Conservation (phyloP, 2,113 vertebrate species). For the Psittacula cyanocephala region DNA sequence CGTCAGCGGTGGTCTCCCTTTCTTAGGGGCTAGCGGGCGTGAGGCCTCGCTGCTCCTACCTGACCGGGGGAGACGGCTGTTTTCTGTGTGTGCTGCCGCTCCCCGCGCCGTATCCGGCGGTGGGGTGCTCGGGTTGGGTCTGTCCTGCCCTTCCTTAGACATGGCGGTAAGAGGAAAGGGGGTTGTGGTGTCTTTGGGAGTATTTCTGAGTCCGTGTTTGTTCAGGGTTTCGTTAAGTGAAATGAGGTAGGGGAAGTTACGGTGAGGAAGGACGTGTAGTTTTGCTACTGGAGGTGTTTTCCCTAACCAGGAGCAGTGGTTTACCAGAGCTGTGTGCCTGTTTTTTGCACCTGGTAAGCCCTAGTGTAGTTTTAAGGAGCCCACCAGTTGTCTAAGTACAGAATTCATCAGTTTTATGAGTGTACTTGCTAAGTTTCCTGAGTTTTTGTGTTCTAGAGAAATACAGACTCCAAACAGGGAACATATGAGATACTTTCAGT, state of each 20-base stretch:
- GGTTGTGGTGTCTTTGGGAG: neutral
- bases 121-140: neutral
- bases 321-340: neutral
- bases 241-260: neutral
- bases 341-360: neutral
- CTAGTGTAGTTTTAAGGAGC: neutral
- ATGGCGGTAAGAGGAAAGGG: neutral
- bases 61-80: neutral
- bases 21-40: neutral
- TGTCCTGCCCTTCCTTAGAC: too few species aligned
- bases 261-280: neutral
- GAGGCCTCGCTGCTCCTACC: neutral
- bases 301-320: neutral
- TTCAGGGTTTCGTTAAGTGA: rapidly evolving
- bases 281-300: rapidly evolving
- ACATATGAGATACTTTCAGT: neutral
- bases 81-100: too few species aligned
- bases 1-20: neutral
- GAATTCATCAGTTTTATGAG: neutral
- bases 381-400: rapidly evolving
- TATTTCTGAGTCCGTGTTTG: rapidly evolving
- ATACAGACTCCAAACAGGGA: neutral
- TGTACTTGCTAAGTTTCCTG: neutral
- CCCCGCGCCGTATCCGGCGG: rapidly evolving
- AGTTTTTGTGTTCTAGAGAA: neutral